Evolutionary conservation across 2,888 invertebrate species (phyloP).

Genomic region (Melitaea athalia): DNA sequence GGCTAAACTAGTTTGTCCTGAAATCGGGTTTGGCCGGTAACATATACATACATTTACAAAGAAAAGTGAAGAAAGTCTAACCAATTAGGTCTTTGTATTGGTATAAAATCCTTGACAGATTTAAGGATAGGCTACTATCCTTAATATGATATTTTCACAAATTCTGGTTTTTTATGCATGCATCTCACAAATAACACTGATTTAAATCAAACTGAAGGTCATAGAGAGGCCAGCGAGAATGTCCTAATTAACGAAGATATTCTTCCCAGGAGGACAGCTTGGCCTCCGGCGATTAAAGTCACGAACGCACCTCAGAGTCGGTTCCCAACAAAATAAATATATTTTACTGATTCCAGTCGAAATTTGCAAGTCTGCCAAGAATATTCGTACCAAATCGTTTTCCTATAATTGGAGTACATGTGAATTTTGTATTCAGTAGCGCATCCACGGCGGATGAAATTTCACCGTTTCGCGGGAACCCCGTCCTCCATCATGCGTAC

Average conservation of each 20-base stretch:
- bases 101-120: too few species aligned
- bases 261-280: slow-evolving; percentile 51
- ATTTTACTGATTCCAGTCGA: slow-evolving; percentile 78
- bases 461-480: slow-evolving; percentile 73
- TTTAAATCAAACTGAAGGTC: slow-evolving; percentile 1
- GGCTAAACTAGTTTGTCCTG: too few species aligned
- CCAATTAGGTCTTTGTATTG: too few species aligned
- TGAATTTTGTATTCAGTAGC: slow-evolving; percentile 82
- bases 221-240: slow-evolving; percentile 13
- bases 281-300: slow-evolving; percentile 64
- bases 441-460: slow-evolving; percentile 79
- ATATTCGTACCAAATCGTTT: slow-evolving; percentile 82
- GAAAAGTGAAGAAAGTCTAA: too few species aligned
- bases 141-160: not conserved
- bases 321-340: slow-evolving; percentile 79
- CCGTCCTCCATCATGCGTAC: slow-evolving; percentile 78
- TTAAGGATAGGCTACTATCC: not conserved
- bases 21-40: too few species aligned
- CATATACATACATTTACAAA: too few species aligned
- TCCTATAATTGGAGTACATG: slow-evolving; percentile 83
- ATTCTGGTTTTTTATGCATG: not conserved
- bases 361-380: slow-evolving; percentile 83
- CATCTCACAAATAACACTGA: not conserved
- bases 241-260: slow-evolving; percentile 37
- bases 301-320: slow-evolving; percentile 66